Base-by-base conservation (phyloP, 2,797 vertebrate species). In the Luscinia megarhynchos region DNA sequence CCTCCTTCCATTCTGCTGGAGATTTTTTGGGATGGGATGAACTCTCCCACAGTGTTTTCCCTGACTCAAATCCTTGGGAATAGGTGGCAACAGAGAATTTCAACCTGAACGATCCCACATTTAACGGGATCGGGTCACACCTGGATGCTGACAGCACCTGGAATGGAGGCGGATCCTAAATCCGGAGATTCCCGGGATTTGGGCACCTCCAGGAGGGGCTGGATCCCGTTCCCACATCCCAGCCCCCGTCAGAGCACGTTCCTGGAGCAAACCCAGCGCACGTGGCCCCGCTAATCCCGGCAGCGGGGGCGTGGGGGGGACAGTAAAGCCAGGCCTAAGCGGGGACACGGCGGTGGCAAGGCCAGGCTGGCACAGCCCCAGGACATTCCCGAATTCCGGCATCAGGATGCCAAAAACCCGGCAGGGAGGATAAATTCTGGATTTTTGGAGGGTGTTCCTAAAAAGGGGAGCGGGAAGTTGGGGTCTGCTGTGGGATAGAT, bases 31-130 rank as follows among this genome's bases (percentile, higher is more conserved):
- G 59, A 21, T 6, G 16, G 40, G 22, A 26, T 50, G 58, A 20
- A 3, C 8, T 22, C 11, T 22, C 21, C 82, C 36, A 4, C 13
- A 6, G 30, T 23, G 4, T 43, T 53, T 53, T 18, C 59, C 21
- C 36, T 26, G 43, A 23, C 15, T 5, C 23, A 14, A 38, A 64
- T 15, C 40, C 66, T 24, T 3, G 38, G 67, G 23, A 63, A 9
- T 1, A 3, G 26, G 11, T 23, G 57, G 9, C 16, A 4, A 0
- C 0, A 8, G 30, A 30, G 53, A 6, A 12, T 9, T 2, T 4
- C 59, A 14, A 1, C 69, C 76, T 1, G 2, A 19, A 13, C 0
- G 0, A 12, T 14, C 64, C 79, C 15, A 1, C 21, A 0, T 55
- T 61, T n/a, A 16, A 20, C 6, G 8, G 36, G 61, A 32, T 36